Percentiles rank a stretch among this genome's conserved stretches.
phyloP scores from a whole-genome alignment of 2,888 invertebrate species.

The Tinea pellionella region DNA sequence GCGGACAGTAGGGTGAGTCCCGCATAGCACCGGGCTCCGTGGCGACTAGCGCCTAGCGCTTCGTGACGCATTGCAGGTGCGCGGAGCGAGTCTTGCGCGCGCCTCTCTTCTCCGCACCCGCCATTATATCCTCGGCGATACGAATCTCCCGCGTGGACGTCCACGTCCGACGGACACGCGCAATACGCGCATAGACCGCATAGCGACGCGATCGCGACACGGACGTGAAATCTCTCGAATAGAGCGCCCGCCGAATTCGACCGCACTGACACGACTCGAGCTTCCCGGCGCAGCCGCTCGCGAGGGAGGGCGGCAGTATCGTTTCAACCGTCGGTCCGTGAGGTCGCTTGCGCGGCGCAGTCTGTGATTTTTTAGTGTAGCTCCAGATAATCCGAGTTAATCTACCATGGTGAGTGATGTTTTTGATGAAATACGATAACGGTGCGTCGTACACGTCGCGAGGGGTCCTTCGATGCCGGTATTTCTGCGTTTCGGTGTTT shows the following conservation, averaged over 20 bases:
- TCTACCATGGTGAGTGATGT: slow-evolving; percentile 70
- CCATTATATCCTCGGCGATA: slow-evolving; percentile 70
- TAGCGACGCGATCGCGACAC: background rate
- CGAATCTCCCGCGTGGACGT: slow-evolving; percentile 65
- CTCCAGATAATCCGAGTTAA: slow-evolving; percentile 71
- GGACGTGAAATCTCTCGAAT: background rate
- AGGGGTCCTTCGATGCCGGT: slow-evolving; percentile 36
- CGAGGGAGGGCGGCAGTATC: slow-evolving; percentile 71
- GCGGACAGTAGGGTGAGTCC: background rate
- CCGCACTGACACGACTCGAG: background rate
- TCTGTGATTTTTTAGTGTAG: slow-evolving; percentile 71
- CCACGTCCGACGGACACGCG: slow-evolving; percentile 27
- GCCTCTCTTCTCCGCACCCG: slow-evolving; percentile 55
- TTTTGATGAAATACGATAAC: slow-evolving; percentile 47
- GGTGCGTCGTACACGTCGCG: slow-evolving; percentile 46
- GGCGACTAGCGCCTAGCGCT: slow-evolving; percentile 15
- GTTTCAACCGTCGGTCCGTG: slow-evolving; percentile 67
- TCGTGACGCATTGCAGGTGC: slow-evolving; percentile 89
- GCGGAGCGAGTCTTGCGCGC: slow-evolving; percentile 81
- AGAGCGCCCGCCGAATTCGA: slow-evolving; percentile 1
- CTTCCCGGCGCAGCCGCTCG: slow-evolving; percentile 59
- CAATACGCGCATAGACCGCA: too few relatives aligned
- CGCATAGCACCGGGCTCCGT: background rate
- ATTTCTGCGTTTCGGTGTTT: slow-evolving; percentile 60
- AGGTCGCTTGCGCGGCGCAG: slow-evolving; percentile 68